Evolutionary conservation across 2,888 invertebrate species (phyloP).

Genomic region (Pachycephus smyrnensis): DNA sequence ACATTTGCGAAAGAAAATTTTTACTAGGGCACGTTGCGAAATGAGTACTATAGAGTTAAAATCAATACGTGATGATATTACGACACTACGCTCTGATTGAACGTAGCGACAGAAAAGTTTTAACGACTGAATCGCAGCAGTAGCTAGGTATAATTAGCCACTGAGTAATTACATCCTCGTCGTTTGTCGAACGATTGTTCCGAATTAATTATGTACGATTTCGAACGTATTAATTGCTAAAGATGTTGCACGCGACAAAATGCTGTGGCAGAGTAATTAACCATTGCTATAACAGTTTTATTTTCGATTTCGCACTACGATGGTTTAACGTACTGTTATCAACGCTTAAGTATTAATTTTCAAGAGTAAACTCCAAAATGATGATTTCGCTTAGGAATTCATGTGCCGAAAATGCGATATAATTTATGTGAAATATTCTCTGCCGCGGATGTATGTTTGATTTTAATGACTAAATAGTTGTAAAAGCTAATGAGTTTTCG

Average conservation of each 20-base stretch:
- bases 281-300: not conserved
- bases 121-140: not conserved
- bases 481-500: not conserved
- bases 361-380: not conserved
- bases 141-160: not conserved
- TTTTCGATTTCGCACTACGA: not conserved
- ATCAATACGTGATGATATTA: not conserved
- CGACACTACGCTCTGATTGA: not conserved
- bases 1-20: not conserved
- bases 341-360: not conserved
- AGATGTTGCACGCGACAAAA: not conserved
- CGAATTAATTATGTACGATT: not conserved
- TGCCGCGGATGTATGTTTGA: not conserved
- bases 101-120: not conserved
- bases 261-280: not conserved
- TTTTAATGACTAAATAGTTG: not conserved
- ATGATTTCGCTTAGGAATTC: not conserved
- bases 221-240: not conserved
- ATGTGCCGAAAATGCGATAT: not conserved
- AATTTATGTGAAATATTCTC: not conserved
- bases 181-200: not conserved
- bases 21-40: not conserved
- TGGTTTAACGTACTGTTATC: not conserved
- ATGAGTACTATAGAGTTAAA: not conserved
- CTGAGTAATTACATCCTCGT: not conserved